Percentiles rank a stretch among this genome's conserved stretches.
phyloP scores from a whole-genome alignment of 2,888 invertebrate genomes.

The Drosophila maculinotata region DNA sequence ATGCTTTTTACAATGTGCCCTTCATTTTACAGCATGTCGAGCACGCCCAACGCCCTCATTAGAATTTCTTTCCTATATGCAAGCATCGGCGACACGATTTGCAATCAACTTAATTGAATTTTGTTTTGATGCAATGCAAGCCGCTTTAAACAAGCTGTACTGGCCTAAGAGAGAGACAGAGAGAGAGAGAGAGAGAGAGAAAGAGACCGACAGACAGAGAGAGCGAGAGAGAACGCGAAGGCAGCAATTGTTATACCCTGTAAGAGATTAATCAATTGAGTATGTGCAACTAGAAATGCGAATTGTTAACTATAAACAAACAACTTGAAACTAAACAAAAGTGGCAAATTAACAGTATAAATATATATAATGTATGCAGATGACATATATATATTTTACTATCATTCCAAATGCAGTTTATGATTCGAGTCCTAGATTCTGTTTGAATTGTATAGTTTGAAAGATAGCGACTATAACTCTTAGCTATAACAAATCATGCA shows the following conservation, averaged over 20 bases:
- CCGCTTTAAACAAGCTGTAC: conserved; percentile 32
- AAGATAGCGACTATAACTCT: not conserved
- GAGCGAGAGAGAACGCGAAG: not conserved
- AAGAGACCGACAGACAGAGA: not conserved
- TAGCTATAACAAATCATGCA: not conserved
- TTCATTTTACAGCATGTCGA: not conserved
- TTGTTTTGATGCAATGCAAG: conserved; percentile 67
- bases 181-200: conserved; percentile 1
- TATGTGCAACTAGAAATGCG: not conserved
- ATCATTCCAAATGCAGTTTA: no score
- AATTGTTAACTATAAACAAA: no score
- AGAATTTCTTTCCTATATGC: conserved; percentile 29
- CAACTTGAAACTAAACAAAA: not conserved
- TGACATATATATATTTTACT: no score
- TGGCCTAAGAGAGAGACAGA: not conserved
- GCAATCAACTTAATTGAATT: conserved; percentile 80
- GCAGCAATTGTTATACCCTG: conserved; percentile 29
- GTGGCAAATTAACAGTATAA: no score
- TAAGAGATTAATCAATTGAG: not conserved
- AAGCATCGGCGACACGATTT: conserved; percentile 52
- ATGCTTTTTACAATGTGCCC: not conserved
- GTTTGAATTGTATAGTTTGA: no score
- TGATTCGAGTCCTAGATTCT: no score
- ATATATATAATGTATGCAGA: not conserved
- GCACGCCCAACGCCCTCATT: conserved; percentile 19